These are phyloP conservation scores for Eciton burchellii DNA, from an alignment of 1,140 invertebrate species.

Conservation along the genomic window DNA sequence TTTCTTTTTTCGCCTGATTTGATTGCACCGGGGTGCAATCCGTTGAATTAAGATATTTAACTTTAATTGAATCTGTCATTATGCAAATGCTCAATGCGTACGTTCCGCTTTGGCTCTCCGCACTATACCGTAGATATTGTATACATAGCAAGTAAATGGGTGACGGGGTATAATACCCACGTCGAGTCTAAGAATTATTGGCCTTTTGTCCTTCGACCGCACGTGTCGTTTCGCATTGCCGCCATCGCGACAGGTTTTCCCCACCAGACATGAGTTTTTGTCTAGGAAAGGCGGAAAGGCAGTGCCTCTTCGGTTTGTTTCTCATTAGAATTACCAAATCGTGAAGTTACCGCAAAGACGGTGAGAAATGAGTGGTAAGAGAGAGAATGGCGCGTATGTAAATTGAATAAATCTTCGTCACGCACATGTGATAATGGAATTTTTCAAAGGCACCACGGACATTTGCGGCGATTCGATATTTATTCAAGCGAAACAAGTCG, in stretches of 20 bases:
- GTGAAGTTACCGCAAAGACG: no score
- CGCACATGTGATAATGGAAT: no score
- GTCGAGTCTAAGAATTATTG: constrained; percentile 35
- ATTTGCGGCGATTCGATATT: no score
- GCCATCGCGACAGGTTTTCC: constrained; percentile 34
- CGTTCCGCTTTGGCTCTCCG: background rate
- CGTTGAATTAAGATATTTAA: constrained; percentile 9
- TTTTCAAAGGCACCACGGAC: no score
- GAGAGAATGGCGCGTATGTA: no score
- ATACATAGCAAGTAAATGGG: background rate
- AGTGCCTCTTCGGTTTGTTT: background rate
- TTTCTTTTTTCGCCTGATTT: no score
- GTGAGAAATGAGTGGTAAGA: no score
- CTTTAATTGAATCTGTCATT: background rate
- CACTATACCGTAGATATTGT: background rate
- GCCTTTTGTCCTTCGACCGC: constrained; percentile 31
- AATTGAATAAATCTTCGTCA: no score
- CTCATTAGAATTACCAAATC: background rate
- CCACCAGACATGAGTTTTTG: constrained; percentile 1
- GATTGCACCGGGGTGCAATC: background rate
- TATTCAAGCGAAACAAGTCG: no score
- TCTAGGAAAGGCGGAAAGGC: constrained; percentile 43
- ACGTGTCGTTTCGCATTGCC: constrained; percentile 47
- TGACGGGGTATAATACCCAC: constrained; percentile 18
- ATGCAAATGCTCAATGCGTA: background rate